These are phyloP conservation scores for Darevskia mixta DNA, from an alignment of 2,797 vertebrate species.

Conservation along the genomic window DNA sequence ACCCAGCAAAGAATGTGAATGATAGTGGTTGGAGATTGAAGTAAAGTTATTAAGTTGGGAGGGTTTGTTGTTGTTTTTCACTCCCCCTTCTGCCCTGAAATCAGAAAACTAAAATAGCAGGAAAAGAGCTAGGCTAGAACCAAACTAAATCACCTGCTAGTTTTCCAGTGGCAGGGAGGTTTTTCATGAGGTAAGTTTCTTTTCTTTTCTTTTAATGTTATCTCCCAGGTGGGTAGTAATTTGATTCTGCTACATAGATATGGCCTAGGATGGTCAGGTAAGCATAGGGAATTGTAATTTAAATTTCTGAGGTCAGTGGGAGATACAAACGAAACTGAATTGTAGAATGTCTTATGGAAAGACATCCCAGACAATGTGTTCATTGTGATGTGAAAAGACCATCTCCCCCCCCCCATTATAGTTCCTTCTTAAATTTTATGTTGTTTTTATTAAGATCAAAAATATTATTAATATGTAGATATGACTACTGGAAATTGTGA, in stretches of 20 bases:
- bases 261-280: background rate
- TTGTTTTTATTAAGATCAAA: slow-evolving; percentile 54
- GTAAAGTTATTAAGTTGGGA: background rate
- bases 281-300: background rate
- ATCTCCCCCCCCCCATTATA: background rate
- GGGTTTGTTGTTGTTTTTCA: background rate
- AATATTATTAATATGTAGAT: slow-evolving; percentile 62
- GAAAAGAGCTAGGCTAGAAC: background rate
- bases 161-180: background rate
- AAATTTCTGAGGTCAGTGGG: background rate
- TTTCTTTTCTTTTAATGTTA: background rate
- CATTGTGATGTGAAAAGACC: background rate
- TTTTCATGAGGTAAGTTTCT: background rate
- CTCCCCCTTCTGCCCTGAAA: background rate
- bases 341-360: background rate
- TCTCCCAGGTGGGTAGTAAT: background rate
- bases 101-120: background rate
- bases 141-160: background rate
- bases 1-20: background rate
- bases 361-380: background rate
- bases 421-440: slow-evolving; percentile 39
- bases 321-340: background rate
- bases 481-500: slow-evolving; percentile 51
- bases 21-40: background rate
- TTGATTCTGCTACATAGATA: background rate